Base-by-base conservation (phyloP, 2,113 vertebrate species). In the Telmatochromis sp. region DNA sequence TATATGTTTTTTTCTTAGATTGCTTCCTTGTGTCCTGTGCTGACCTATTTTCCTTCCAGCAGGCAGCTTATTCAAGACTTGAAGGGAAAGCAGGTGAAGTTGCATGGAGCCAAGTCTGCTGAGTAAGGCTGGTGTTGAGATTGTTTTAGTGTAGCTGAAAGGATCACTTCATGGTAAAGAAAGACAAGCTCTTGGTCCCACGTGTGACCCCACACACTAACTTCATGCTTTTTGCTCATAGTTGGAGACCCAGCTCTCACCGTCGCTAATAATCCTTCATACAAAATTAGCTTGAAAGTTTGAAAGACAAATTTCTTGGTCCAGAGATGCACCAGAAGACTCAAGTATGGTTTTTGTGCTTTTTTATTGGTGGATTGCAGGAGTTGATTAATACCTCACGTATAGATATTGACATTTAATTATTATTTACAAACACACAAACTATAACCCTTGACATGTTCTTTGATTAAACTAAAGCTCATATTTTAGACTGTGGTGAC, bases 11-110 rank as follows among this genome's bases (percentile, higher is more conserved):
- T 35, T 33, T 7, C 10, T 17, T 33, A 33, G 28, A 60, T 60
- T 60, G 28, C 28, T 1, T 23, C 57, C 5, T 60, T 28, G 14
- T 31, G 14, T 60, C 5, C 5, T 0, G 1, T 35, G 9, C 1
- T 35, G 58, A 19, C 58, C 31, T 58, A 23, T 28, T 58, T 23
- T 54, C 53, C n/a, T 54, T 21, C 51, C n/a, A 54, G 51, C 51
- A 54, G 51, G 9, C 51, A 21, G 9, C n/a, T 54, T 26, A 55
- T 63, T 63, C 58, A 19, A 58, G 28, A 58, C 26, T 15, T 14
- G 26, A 15, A 58, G 55, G 3, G 26, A 28, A 58, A 63, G 31
- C 6, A 19, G 58, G 58, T 19, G 31, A 63, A 33, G 31, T 19
- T n/a, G 31, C 31, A 35, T 11, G 58, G 9, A 63, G 58, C 17